Conservation (phyloP, 1,140 invertebrate genomes). For the Helicoverpa zea region DNA sequence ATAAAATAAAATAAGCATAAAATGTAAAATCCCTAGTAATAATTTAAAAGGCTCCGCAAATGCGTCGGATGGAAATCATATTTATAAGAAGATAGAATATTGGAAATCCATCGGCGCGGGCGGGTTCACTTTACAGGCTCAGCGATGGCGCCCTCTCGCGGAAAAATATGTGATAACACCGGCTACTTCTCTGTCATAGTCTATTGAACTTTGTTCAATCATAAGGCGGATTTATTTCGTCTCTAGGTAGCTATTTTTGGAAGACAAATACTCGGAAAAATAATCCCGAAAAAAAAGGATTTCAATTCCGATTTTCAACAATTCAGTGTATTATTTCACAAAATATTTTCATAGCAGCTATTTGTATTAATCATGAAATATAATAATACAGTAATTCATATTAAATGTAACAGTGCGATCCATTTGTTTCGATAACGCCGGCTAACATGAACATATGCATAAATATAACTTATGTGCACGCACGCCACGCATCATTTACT, state of each 20-base stretch:
- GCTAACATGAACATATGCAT: background rate
- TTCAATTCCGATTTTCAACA: no score
- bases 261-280: background rate
- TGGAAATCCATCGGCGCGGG: conserved; percentile 22
- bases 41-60: conserved; percentile 17
- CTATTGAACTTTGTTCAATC: conserved; percentile 8
- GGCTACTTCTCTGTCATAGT: background rate
- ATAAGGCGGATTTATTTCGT: conserved; percentile 24
- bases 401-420: background rate
- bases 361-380: no score
- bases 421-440: conserved; percentile 8
- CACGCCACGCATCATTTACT: background rate
- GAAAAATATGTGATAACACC: background rate
- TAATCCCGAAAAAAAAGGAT: background rate
- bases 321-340: no score
- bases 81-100: conserved; percentile 34
- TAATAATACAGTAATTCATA: no score
- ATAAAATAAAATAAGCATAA: conserved; percentile 21
- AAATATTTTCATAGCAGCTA: no score
- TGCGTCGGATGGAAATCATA: conserved; percentile 13
- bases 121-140: conserved; percentile 15
- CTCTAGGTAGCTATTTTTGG: background rate
- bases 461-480: background rate
- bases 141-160: conserved; percentile 24
- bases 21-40: conserved; percentile 7